Evolutionary conservation across 2,888 invertebrate genomes (phyloP), one percentile per base, ranked within the genome.

Genomic region (Neuroscelio doddi): DNA sequence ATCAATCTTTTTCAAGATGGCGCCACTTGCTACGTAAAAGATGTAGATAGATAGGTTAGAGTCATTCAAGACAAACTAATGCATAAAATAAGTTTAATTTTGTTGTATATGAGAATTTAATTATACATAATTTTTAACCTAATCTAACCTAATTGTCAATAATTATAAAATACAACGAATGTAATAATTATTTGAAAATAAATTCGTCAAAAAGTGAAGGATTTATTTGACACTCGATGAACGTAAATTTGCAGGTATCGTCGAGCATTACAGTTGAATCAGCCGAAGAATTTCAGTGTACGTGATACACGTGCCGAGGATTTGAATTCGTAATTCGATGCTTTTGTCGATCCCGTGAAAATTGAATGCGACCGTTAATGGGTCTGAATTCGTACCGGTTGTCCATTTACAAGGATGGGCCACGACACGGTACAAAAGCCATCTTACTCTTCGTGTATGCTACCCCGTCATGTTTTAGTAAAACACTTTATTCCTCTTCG

Each of bases 291-390:
- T 73, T 72, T 62, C 68, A 66, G 62, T 70, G 69, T 72, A 71
- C 73, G 66, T 69, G 73, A 73, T 74, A 70, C 74, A 72, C 74
- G 77, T 74, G 76, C 75, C 65, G 57, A 57, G 73, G 74, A 79
- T 78, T 76, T 78, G 78, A 77, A 80, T 80, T 78, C 73, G 74
- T 80, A 78, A 78, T 78, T 72, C 74, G 73, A 63, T 53, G 73
- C 75, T 71, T 77, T 76, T 78, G 75, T 78, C 75, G 71, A 71
- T 75, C 74, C 72, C 71, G 68, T 72, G 73, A 68, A 77, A 77
- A 78, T 77, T 77, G 78, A 76, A 78, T 76, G 73, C 74, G 70
- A 64, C 70, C 67, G 75, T 77, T 78, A 77, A 78, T 77, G 70
- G 72, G 42, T 67, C 67, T 69, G 67, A 68, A 72, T 75, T 75